phyloP scores from a whole-genome alignment of 2,113 vertebrate species.

The Solea senegalensis region DNA sequence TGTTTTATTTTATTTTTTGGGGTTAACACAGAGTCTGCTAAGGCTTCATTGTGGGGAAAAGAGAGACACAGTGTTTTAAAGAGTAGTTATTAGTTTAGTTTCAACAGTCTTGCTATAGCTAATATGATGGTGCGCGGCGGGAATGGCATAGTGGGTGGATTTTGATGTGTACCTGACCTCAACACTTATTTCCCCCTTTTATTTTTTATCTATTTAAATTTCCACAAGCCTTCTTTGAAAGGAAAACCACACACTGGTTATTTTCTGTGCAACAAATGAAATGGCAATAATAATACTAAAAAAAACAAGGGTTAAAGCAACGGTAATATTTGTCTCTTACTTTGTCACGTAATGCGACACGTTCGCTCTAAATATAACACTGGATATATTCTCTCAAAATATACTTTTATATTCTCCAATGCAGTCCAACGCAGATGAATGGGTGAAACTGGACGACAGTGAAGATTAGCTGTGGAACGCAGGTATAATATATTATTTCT shows the following conservation, averaged over 20 bases:
- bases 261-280: constrained; percentile 33
- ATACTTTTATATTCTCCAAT: constrained; percentile 13
- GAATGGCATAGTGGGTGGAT: constrained; percentile 50
- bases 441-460: not conserved
- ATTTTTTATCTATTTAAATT: constrained; percentile 1
- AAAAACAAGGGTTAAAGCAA: not conserved
- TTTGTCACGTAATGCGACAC: not conserved
- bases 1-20: not conserved
- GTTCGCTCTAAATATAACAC: constrained; percentile 18
- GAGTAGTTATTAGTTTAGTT: constrained; percentile 61
- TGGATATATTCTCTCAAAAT: constrained; percentile 38
- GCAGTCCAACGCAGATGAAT: not conserved
- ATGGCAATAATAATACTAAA: constrained; percentile 2
- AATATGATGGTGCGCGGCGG: constrained; percentile 47
- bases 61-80: constrained; percentile 77
- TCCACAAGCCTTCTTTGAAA: not conserved
- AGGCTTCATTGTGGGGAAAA: constrained; percentile 64
- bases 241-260: constrained; percentile 8
- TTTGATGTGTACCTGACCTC: constrained; percentile 12
- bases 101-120: constrained; percentile 75
- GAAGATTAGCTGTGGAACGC: constrained; percentile 5
- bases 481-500: constrained; percentile 51
- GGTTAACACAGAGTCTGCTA: constrained; percentile 63
- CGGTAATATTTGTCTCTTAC: not conserved
- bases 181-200: not conserved